A percentile compares a stretch with the other conserved stretches of the same genome.
Conservation (phyloP, 2,888 invertebrate genomes). For the Drosophila maculinotata region DNA sequence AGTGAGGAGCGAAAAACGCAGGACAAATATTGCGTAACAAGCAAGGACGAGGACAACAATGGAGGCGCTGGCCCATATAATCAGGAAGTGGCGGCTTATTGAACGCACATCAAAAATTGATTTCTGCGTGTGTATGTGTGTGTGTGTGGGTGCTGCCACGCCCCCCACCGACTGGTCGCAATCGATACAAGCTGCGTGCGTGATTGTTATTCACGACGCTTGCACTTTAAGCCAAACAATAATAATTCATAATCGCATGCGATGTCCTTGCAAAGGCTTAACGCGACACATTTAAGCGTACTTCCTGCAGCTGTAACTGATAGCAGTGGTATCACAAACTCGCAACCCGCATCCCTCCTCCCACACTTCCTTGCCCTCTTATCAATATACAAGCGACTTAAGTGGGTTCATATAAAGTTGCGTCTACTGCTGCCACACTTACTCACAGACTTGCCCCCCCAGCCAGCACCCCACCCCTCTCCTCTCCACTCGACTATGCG, state of each 20-base stretch:
- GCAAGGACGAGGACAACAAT: conserved; percentile 50
- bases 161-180: conserved; percentile 23
- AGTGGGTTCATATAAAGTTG: conserved; percentile 65
- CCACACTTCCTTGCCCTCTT: conserved; percentile 37
- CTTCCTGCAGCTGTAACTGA: conserved; percentile 80
- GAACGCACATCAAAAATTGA: conserved; percentile 79
- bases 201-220: conserved; percentile 34
- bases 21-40: conserved; percentile 53
- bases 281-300: conserved; percentile 73
- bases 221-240: conserved; percentile 70
- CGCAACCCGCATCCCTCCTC: too few relatives aligned
- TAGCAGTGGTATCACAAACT: conserved; percentile 38
- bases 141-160: conserved; percentile 1
- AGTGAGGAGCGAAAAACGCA: conserved; percentile 1
- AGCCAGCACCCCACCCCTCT: background rate
- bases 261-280: conserved; percentile 73
- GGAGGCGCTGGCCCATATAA: conserved; percentile 64
- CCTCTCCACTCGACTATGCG: conserved; percentile 56
- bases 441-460: background rate
- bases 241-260: conserved; percentile 80
- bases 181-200: conserved; percentile 66
- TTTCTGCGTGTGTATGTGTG: conserved; percentile 51
- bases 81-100: conserved; percentile 79
- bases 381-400: conserved; percentile 77
- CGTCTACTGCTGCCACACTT: conserved; percentile 32